Percentiles rank a stretch among this genome's conserved stretches.
Conservation (phyloP, 2,888 invertebrate genomes). For the Drosophila kambysellisi region DNA sequence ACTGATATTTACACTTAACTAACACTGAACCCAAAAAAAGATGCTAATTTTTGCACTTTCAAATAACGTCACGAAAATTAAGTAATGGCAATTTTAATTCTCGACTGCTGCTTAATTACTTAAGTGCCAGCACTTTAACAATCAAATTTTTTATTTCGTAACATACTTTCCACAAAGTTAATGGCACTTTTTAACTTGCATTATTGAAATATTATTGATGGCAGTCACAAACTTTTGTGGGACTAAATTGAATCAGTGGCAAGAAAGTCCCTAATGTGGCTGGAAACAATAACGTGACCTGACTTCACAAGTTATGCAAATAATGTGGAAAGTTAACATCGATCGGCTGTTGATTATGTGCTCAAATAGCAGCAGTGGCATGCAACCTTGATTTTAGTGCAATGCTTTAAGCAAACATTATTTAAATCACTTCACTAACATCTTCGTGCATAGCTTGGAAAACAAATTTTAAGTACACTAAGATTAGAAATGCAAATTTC, state of each 20-base stretch:
- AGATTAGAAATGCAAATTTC: background rate
- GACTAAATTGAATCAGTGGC: constrained; percentile 54
- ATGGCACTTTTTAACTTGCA: constrained; percentile 4
- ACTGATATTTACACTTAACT: constrained; percentile 40
- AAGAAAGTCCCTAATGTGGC: constrained; percentile 37
- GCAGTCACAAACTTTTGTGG: constrained; percentile 12
- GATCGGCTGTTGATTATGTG: constrained; percentile 55
- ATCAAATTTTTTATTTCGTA: background rate
- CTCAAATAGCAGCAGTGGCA: constrained; percentile 8
- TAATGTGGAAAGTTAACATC: constrained; percentile 47
- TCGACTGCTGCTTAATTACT: constrained; percentile 7
- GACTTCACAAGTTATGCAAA: constrained; percentile 40
- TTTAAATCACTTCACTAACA: background rate
- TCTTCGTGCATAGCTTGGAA: background rate
- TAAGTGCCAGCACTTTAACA: constrained; percentile 8
- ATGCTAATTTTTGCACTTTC: constrained; percentile 6
- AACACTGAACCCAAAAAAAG: constrained; percentile 35
- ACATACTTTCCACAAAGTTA: background rate
- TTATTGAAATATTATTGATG: constrained; percentile 8
- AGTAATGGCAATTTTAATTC: background rate
- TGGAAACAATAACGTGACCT: constrained; percentile 58
- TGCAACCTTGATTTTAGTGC: background rate
- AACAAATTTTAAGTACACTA: background rate
- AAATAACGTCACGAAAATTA: background rate
- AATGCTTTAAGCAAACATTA: background rate